Evolutionary conservation across 92 coral and sea anemone genomes (phyloP), one percentile per base, ranked within the genome.

Genomic region (Diadumene lineata): DNA sequence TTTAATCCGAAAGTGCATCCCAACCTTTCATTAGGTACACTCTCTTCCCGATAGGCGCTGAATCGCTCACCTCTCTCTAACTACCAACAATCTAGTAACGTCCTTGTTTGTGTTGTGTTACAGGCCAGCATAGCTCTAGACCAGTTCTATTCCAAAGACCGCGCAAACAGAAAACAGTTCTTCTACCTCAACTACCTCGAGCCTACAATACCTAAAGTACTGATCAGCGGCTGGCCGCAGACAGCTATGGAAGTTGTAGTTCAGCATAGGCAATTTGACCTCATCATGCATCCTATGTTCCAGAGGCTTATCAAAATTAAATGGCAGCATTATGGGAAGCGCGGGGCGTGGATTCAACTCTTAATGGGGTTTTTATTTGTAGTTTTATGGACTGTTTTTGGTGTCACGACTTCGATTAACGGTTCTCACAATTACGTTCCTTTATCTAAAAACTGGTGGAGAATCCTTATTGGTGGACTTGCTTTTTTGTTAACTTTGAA

Each of bases 261-360:
- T 6, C 94, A 81, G 18, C 94, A 85, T 50, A 94, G 91, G 72
- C 98, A 94, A 86, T 94, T 94, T 77, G 98, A 94, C 56, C 81
- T 94, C 10, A 90, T 94, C 23, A 94, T 94, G 98, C 98, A 94
- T 63, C 98, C 98, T 28, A 97, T 91, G 25, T 91, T 91, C 79
- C 98, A 92, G 73, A 88, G 97, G 43, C 87, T 94, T n/a, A 88
- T 94, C 32, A 78, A 84, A 50, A 93, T 91, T 56, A 94, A 94
- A 72, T 94, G 98, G 98, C 88, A 84, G 56, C 79, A 66, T n/a
- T 94, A 91, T 76, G 98, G 97, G 15, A 88, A 76, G 75, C 81
- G 77, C 34, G 90, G 97, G 34, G 98, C 97, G 56, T 94, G 98
- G 97, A 33, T 89, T 19, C 97, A 92, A 68, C 87, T 82, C 32